Conservation (phyloP, 2,888 invertebrate genomes). For the Ectemnius continuus region DNA sequence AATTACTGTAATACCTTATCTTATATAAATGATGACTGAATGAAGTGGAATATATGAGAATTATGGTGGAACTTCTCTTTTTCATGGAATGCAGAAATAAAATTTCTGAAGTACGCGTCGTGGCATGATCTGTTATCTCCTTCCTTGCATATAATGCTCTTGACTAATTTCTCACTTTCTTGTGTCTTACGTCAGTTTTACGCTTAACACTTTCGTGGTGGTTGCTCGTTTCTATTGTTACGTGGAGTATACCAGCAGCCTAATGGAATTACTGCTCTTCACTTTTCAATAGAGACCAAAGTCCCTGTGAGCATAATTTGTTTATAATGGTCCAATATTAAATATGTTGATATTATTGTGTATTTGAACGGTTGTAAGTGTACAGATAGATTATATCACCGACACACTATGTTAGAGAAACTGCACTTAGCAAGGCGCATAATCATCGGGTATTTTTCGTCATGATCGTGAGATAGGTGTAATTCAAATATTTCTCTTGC, state of each 20-base stretch:
- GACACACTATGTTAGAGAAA: slow-evolving; percentile 64
- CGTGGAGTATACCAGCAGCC: background rate
- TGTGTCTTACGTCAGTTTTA: background rate
- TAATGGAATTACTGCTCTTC: no score
- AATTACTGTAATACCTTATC: slow-evolving; percentile 71
- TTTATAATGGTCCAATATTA: slow-evolving; percentile 71
- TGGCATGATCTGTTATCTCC: slow-evolving; percentile 50
- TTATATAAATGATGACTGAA: slow-evolving; percentile 71
- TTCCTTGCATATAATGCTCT: slow-evolving; percentile 50
- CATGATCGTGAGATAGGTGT: no score
- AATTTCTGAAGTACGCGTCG: slow-evolving; percentile 63
- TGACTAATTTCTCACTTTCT: slow-evolving; percentile 32
- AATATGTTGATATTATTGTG: slow-evolving; percentile 75
- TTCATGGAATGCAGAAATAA: slow-evolving; percentile 63
- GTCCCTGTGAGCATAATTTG: slow-evolving; percentile 27
- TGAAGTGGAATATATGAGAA: slow-evolving; percentile 72
- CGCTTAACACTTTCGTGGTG: no score
- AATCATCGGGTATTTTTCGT: no score
- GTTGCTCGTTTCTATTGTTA: background rate
- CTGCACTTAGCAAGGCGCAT: no score
- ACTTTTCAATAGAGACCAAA: background rate
- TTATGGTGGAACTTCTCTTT: slow-evolving; percentile 64
- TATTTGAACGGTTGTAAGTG: slow-evolving; percentile 75
- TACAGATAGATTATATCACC: slow-evolving; percentile 73
- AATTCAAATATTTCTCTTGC: background rate